Conservation (phyloP, 2,113 vertebrate genomes). For the Aplodontia rufa region DNA sequence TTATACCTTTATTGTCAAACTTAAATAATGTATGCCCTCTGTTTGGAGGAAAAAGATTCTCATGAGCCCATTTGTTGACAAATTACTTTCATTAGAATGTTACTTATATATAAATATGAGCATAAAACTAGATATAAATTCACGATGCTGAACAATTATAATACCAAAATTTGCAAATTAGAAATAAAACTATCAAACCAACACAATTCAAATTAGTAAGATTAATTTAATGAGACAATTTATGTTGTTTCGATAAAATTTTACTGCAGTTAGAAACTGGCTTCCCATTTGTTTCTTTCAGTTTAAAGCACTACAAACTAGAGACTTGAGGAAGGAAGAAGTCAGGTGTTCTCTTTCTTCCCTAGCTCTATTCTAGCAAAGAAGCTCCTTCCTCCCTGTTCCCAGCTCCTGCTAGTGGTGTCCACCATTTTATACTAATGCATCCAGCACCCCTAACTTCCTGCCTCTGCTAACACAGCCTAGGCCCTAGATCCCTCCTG, state of each 20-base stretch:
- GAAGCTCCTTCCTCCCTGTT: neutral
- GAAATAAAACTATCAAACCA: slow-evolving; percentile 53
- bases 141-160: slow-evolving; percentile 44
- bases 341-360: neutral
- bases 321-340: neutral
- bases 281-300: neutral
- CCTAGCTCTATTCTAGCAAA: neutral
- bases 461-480: neutral
- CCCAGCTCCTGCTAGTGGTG: neutral
- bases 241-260: neutral
- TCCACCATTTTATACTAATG: neutral
- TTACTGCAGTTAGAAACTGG: neutral
- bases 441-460: neutral
- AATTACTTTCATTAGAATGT: slow-evolving; percentile 52
- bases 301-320: neutral
- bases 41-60: slow-evolving; percentile 38
- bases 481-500: neutral
- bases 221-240: slow-evolving; percentile 31
- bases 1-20: slow-evolving; percentile 3
- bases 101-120: slow-evolving; percentile 47
- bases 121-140: slow-evolving; percentile 46
- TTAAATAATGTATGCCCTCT: neutral
- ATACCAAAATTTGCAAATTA: slow-evolving; percentile 53
- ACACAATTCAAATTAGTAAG: slow-evolving; percentile 34
- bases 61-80: slow-evolving; percentile 32